Evolutionary conservation across 2,797 vertebrate genomes (phyloP), one percentile per base, ranked within the genome.

Genomic region (Microctenopoma stevenorrisi): DNA sequence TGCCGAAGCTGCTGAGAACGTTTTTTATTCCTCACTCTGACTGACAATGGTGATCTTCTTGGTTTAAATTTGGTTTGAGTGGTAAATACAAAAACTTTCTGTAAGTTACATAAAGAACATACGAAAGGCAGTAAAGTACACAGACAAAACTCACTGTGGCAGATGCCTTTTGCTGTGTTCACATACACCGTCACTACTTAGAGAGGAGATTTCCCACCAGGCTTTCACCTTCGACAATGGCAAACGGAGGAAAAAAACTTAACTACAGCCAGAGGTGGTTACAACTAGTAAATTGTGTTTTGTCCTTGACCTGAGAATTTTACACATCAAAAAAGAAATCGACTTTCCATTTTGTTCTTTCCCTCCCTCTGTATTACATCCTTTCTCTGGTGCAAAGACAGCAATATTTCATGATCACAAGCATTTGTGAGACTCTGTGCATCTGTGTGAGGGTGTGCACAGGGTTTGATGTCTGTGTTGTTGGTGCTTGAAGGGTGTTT

Each of bases 401-500:
- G 65, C 35, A 63, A 46, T 54, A 64, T 78, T 55, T 69, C 42
- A 56, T 54, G 66, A 72, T 72, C 62, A 61, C 54, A 57, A 56
- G 46, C 15, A 1, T 55, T 56, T 59, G 25, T 44, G 44, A 42
- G 44, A 12, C 25, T 40, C 3, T 25, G 37, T 44, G 56, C 35
- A 5, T 47, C 28, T 67, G 13, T 68, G 25, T 57, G 25, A 53
- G 50, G 18, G 26, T 30, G 12, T 35, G 18, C 18, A 54, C 64
- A 37, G 11, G 30, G 33, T 25, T 64, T 50, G 65, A 71, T 64
- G 74, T 70, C 47, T 78, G 60, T 68, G 72, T 69, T 68, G 72
- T 74, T n/a, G 49, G 60, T 64, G 47, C 61, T 68, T 76, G 53
- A 76, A 68, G 79, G 72, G 83, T 74, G 74, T 74, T 67, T 72